These are phyloP conservation scores for Serinus canaria DNA, from an alignment of 2,113 vertebrate genomes.

Conservation along the genomic window DNA sequence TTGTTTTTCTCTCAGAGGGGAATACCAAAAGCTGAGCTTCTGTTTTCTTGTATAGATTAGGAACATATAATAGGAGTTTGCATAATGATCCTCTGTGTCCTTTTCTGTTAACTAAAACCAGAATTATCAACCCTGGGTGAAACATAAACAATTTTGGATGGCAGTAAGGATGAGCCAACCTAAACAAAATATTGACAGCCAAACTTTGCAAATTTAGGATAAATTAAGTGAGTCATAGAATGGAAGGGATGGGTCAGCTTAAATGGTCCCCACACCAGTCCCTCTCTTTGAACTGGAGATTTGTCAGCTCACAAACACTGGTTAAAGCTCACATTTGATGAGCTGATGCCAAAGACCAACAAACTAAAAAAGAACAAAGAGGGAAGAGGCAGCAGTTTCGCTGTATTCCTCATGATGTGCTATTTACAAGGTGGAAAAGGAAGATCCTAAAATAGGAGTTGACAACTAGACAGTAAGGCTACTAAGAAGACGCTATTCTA, in stretches of 20 bases:
- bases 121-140: not conserved
- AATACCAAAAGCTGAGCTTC: not conserved
- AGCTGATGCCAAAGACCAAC: not conserved
- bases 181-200: not conserved
- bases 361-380: not conserved
- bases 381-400: not conserved
- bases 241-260: not conserved
- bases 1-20: not conserved
- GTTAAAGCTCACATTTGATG: not conserved
- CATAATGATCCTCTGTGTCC: not conserved
- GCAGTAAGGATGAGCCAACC: not conserved
- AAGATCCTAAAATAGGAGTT: not conserved
- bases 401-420: not conserved
- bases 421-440: not conserved
- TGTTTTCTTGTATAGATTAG: fast-evolving
- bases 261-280: not conserved
- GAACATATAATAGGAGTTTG: not conserved
- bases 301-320: not conserved
- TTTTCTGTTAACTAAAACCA: not conserved
- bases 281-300: not conserved
- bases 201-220: not conserved
- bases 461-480: not conserved
- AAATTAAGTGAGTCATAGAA: not conserved
- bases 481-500: not conserved
- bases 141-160: not conserved